Percentiles rank a stretch among this genome's conserved stretches.
phyloP scores from a whole-genome alignment of 2,888 invertebrate species.

The Muscina levida region DNA sequence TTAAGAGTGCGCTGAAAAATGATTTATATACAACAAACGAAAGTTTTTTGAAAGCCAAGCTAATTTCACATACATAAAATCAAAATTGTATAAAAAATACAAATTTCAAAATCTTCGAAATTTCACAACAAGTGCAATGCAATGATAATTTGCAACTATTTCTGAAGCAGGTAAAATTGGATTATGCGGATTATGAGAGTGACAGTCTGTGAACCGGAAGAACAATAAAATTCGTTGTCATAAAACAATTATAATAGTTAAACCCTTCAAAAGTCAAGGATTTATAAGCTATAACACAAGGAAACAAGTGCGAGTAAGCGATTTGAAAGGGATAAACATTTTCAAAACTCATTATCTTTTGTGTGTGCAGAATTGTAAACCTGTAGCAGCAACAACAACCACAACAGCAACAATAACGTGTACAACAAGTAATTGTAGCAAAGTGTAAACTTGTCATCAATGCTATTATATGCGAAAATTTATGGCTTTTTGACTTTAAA shows the following conservation, averaged over 20 bases:
- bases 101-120: conserved; percentile 35
- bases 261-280: conserved; percentile 61
- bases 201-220: conserved; percentile 51
- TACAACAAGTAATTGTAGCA: conserved; percentile 47
- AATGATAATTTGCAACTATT: conserved; percentile 21
- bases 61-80: neutral
- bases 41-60: conserved; percentile 26
- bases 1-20: conserved; percentile 35
- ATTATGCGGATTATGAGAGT: conserved; percentile 6
- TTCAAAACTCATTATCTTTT: conserved; percentile 42
- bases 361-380: conserved; percentile 31
- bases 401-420: neutral
- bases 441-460: conserved; percentile 67
- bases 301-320: conserved; percentile 50
- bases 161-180: conserved; percentile 22
- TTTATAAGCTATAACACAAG: neutral
- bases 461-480: conserved; percentile 67
- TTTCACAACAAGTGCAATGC: conserved; percentile 21
- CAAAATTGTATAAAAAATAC: neutral
- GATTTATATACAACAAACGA: conserved; percentile 43
- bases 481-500: conserved; percentile 58
- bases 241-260: conserved; percentile 52
- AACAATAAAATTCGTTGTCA: conserved; percentile 41
- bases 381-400: conserved; percentile 18
- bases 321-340: conserved; percentile 24